phyloP scores from a whole-genome alignment of 2,113 vertebrate genomes.

The Eulacestoma nigropectus region DNA sequence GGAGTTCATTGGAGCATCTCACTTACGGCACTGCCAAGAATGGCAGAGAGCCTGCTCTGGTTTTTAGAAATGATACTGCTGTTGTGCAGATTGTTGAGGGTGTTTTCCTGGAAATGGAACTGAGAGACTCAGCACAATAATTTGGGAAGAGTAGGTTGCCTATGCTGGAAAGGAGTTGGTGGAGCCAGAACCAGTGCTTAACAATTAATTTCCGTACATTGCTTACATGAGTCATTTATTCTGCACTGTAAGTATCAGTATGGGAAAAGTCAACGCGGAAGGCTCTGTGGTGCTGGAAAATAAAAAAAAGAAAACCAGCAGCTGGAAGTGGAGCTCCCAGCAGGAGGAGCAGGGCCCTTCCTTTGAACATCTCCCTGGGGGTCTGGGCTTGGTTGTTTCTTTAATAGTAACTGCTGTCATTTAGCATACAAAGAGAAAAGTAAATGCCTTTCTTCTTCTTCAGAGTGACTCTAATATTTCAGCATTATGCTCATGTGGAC shows the following conservation, averaged over 20 bases:
- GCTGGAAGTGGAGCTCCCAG: neutral
- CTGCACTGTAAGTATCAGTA: neutral
- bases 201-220: neutral
- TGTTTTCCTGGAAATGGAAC: neutral
- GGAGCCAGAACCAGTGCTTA: neutral
- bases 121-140: accelerated
- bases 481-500: neutral
- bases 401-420: neutral
- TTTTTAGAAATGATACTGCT: neutral
- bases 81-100: neutral
- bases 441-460: conserved; percentile 50
- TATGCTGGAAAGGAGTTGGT: neutral
- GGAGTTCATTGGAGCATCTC: neutral
- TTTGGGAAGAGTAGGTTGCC: neutral
- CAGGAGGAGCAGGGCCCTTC: neutral
- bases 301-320: neutral
- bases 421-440: neutral
- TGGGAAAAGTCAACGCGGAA: neutral
- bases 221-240: neutral
- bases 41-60: neutral
- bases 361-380: neutral
- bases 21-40: neutral
- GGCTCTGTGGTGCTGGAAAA: neutral
- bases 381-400: neutral
- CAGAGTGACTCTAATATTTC: neutral